A percentile compares a stretch with the other conserved stretches of the same genome.
Conservation (phyloP, 2,888 invertebrate genomes). For the Notodonta dromedarius region DNA sequence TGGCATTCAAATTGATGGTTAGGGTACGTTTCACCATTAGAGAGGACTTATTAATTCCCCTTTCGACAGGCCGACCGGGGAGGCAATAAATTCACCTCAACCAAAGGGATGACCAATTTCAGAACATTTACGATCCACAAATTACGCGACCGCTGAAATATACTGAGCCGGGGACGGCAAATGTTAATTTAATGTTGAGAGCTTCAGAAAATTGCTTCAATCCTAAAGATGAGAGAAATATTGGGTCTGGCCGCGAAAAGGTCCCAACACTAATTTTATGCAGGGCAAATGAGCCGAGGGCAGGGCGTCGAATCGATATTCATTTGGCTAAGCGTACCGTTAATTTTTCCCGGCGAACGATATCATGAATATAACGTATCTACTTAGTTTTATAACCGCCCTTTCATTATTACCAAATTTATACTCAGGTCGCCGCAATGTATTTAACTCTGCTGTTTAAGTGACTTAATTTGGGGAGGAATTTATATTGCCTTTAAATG, state of each 20-base stretch:
- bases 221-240: slow-evolving; percentile 75
- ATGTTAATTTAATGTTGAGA: slow-evolving; percentile 82
- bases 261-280: slow-evolving; percentile 79
- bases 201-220: slow-evolving; percentile 78
- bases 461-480: not conserved
- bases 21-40: slow-evolving; percentile 84
- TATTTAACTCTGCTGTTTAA: slow-evolving; percentile 6
- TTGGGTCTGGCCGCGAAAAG: slow-evolving; percentile 67
- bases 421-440: slow-evolving; percentile 28
- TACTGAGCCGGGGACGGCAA: slow-evolving; percentile 75
- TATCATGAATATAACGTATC: slow-evolving; percentile 66
- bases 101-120: slow-evolving; percentile 85
- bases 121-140: slow-evolving; percentile 85
- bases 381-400: slow-evolving; percentile 49
- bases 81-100: slow-evolving; percentile 83
- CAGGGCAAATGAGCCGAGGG: slow-evolving; percentile 75
- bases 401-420: slow-evolving; percentile 42
- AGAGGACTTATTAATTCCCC: slow-evolving; percentile 84
- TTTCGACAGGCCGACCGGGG: slow-evolving; percentile 83
- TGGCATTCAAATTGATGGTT: slow-evolving; percentile 83
- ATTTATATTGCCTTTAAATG: not conserved
- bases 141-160: slow-evolving; percentile 83
- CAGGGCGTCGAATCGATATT: slow-evolving; percentile 72
- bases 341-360: slow-evolving; percentile 68
- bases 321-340: slow-evolving; percentile 73